These are phyloP conservation scores for Busseola fusca DNA, from an alignment of 2,888 invertebrate genomes.

Conservation along the genomic window DNA sequence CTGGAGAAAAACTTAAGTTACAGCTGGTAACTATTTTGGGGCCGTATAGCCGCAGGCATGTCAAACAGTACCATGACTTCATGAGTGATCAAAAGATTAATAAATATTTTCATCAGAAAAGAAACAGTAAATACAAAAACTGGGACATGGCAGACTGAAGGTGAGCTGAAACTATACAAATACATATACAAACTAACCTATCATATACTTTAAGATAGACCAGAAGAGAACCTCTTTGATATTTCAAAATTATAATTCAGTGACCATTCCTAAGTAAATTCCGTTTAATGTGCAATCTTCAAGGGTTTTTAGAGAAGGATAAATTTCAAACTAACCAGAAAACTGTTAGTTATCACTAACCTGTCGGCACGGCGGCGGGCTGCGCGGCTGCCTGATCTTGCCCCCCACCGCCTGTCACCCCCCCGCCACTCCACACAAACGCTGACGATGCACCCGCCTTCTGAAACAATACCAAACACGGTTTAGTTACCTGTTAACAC, in stretches of 20 bases:
- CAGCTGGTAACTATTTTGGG: background rate
- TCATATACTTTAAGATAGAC: background rate
- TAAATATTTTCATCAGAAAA: background rate
- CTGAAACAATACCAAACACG: constrained; percentile 86
- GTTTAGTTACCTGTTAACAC: constrained; percentile 52
- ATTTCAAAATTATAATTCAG: background rate
- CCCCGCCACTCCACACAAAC: constrained; percentile 90
- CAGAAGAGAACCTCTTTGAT: background rate
- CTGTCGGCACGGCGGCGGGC: constrained; percentile 90
- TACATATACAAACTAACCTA: background rate
- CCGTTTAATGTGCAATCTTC: background rate
- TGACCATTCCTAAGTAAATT: background rate
- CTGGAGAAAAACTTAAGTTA: background rate
- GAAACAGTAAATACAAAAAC: background rate
- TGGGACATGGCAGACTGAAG: background rate
- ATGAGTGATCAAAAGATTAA: background rate
- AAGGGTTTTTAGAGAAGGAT: background rate
- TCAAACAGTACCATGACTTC: background rate
- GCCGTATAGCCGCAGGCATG: background rate
- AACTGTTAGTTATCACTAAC: constrained; percentile 63
- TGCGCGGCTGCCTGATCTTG: constrained; percentile 88
- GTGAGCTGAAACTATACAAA: background rate
- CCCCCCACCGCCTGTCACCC: constrained; percentile 88
- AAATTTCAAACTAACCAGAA: background rate
- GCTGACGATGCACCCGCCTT: constrained; percentile 90